Conservation (phyloP, 2,113 vertebrate species). For the Epinephelus lanceolatus region DNA sequence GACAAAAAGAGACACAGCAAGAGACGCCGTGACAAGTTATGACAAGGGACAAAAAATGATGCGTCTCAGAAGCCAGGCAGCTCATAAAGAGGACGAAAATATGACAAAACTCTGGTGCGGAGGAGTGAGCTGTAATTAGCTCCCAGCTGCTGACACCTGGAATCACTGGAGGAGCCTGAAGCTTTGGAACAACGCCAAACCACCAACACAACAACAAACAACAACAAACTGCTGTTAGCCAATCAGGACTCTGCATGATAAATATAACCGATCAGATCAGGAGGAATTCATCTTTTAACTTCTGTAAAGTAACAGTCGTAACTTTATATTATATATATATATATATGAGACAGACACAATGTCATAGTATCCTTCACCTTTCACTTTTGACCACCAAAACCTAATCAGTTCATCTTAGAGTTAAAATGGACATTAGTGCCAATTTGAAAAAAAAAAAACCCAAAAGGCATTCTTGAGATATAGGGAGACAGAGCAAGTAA, state of each 20-base stretch:
- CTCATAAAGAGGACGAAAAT: slow-evolving; percentile 53
- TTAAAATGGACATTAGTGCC: no score
- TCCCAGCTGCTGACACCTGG: slow-evolving; percentile 57
- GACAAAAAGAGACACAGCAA: neutral
- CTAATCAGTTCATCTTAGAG: no score
- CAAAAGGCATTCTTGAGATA: no score
- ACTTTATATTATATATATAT: no score
- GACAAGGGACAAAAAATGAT: slow-evolving; percentile 45
- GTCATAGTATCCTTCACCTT: no score
- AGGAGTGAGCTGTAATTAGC: slow-evolving; percentile 58
- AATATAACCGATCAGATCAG: neutral
- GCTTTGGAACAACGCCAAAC: neutral
- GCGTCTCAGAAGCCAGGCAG: neutral
- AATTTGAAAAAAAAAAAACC: no score
- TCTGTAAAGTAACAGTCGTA: no score
- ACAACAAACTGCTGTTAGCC: neutral
- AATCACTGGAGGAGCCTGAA: slow-evolving; percentile 8
- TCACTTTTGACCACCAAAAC: no score
- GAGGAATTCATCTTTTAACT: no score
- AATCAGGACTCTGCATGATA: neutral
- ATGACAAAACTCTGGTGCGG: slow-evolving; percentile 37
- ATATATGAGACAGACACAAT: no score
- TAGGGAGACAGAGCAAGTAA: no score
- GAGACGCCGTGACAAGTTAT: slow-evolving; percentile 39
- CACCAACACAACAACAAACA: slow-evolving; percentile 6